phyloP scores from a whole-genome alignment of 2,888 invertebrate genomes.

The Marronus borbonicus region DNA sequence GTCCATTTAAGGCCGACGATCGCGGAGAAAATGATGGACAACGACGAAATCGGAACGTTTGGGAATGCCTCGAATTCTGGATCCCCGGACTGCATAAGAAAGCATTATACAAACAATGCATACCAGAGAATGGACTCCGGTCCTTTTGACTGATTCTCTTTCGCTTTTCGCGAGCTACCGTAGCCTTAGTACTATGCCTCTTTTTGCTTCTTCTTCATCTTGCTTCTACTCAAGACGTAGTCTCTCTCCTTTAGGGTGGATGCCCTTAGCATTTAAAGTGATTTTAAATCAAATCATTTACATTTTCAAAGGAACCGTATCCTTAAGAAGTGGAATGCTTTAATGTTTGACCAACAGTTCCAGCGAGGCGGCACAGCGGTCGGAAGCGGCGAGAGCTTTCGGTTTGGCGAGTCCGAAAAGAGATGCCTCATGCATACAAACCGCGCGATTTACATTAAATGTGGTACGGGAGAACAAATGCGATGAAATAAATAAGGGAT shows the following conservation, averaged over 20 bases:
- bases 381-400: slow-evolving; percentile 48
- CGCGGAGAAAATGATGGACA: slow-evolving; percentile 52
- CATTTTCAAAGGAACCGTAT: slow-evolving; percentile 61
- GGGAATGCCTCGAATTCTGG: slow-evolving; percentile 54
- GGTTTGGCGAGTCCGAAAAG: slow-evolving; percentile 39
- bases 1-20: slow-evolving; percentile 47
- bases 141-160: slow-evolving; percentile 55
- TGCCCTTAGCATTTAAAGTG: slow-evolving; percentile 68
- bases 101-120: slow-evolving; percentile 68
- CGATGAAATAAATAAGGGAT: background rate
- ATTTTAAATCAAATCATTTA: slow-evolving; percentile 66
- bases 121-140: slow-evolving; percentile 60
- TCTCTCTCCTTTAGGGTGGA: slow-evolving; percentile 54
- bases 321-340: slow-evolving; percentile 52
- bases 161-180: slow-evolving; percentile 34
- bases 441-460: slow-evolving; percentile 49
- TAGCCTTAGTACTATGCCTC: slow-evolving; percentile 8
- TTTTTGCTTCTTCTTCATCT: slow-evolving; percentile 15
- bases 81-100: slow-evolving; percentile 65
- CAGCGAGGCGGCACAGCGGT: slow-evolving; percentile 25
- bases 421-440: slow-evolving; percentile 52
- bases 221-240: slow-evolving; percentile 3
- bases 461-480: slow-evolving; percentile 5
- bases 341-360: slow-evolving; percentile 53
- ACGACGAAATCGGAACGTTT: slow-evolving; percentile 50